phyloP scores from a whole-genome alignment of 2,797 vertebrate genomes.

The Tauraco hartlaubi region DNA sequence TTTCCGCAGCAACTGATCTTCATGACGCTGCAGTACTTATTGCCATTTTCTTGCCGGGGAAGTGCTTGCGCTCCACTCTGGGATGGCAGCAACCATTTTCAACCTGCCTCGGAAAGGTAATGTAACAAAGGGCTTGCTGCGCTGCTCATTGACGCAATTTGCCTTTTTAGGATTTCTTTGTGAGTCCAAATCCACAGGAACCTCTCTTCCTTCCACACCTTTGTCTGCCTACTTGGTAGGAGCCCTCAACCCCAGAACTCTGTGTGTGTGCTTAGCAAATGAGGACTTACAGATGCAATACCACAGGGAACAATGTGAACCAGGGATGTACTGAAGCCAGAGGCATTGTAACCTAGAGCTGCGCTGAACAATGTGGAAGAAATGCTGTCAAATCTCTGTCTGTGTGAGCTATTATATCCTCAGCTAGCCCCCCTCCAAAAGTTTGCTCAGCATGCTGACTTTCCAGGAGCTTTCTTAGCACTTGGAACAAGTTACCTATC shows the following conservation, averaged over 20 bases:
- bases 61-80: not conserved
- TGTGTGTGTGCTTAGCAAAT: not conserved
- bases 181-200: not conserved
- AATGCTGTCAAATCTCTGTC: conserved; percentile 58
- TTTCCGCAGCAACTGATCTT: not conserved
- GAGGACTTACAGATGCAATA: not conserved
- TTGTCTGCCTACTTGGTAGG: not conserved
- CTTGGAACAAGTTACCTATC: conserved; percentile 69
- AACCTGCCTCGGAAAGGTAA: not conserved
- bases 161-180: not conserved
- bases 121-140: accelerated
- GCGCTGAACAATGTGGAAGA: conserved; percentile 51
- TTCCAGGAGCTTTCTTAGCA: conserved; percentile 72
- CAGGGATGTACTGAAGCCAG: conserved; percentile 10
- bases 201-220: not conserved
- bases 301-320: conserved; percentile 7
- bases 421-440: conserved; percentile 53
- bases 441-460: conserved; percentile 74
- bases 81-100: not conserved
- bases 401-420: conserved; percentile 59
- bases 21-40: not conserved
- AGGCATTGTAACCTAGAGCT: conserved; percentile 49
- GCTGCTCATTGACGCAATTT: not conserved
- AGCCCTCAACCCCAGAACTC: not conserved
- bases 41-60: not conserved